phyloP scores from a whole-genome alignment of 2,888 invertebrate genomes.

The Chloromyia formosa region DNA sequence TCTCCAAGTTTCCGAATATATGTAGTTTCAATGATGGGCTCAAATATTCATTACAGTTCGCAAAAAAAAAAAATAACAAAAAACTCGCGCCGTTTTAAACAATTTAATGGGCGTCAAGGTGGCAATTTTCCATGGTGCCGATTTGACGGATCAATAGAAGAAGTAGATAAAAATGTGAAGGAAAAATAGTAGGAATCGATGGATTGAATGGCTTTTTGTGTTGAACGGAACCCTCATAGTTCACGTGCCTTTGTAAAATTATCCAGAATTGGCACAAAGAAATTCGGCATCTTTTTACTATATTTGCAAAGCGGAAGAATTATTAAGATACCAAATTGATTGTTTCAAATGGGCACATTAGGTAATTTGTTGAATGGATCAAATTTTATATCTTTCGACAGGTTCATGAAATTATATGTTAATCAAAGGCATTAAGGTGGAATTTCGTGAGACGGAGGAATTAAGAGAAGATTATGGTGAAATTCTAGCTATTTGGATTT shows the following conservation, averaged over 20 bases:
- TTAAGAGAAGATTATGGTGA: too few relatives aligned
- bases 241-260: conserved; percentile 26
- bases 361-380: conserved; percentile 31
- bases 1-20: conserved; percentile 22
- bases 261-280: not conserved
- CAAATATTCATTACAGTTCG: not conserved
- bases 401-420: too few relatives aligned
- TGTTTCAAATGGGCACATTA: conserved; percentile 15
- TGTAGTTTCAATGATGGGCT: conserved; percentile 18
- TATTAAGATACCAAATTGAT: conserved; percentile 17
- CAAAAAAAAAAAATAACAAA: conserved; percentile 1
- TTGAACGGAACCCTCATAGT: conserved; percentile 27
- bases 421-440: too few relatives aligned
- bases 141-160: conserved; percentile 37
- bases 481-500: too few relatives aligned
- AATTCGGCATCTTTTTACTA: not conserved
- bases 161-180: not conserved
- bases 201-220: too few relatives aligned
- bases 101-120: conserved; percentile 32
- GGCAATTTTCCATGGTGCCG: conserved; percentile 30
- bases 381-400: not conserved
- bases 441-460: too few relatives aligned
- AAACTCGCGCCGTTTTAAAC: conserved; percentile 4
- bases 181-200: not conserved
- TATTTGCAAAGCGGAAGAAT: too few relatives aligned